phyloP scores from a whole-genome alignment of 2,797 vertebrate species.

The Arrhamphus sclerolepis region DNA sequence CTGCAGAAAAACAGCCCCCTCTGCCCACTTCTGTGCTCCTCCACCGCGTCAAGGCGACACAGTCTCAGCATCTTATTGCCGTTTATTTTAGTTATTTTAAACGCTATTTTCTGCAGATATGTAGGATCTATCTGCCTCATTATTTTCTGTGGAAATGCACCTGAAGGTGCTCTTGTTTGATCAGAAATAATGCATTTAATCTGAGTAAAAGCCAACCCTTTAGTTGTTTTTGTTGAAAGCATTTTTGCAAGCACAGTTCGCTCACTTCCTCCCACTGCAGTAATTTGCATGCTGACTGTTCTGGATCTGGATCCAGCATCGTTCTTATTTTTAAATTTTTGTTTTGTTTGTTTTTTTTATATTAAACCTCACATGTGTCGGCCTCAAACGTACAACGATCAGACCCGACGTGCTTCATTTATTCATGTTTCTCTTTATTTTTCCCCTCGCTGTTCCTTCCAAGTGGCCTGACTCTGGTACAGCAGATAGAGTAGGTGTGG shows the following conservation, averaged over 20 bases:
- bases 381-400: background rate
- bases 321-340: background rate
- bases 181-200: background rate
- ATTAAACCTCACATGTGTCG: conserved; percentile 9
- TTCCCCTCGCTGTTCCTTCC: conserved; percentile 3
- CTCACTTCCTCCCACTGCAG: conserved; percentile 65
- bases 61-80: background rate
- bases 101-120: background rate
- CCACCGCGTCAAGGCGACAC: conserved; percentile 60
- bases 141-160: background rate
- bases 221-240: conserved; percentile 20
- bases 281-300: conserved; percentile 73
- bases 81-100: conserved; percentile 22
- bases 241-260: conserved; percentile 38
- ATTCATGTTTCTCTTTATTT: background rate
- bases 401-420: conserved; percentile 1
- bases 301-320: conserved; percentile 16
- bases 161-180: background rate
- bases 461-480: conserved; percentile 55
- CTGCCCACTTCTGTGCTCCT: conserved; percentile 86
- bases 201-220: background rate
- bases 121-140: background rate
- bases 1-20: conserved; percentile 91
- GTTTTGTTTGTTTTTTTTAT: conserved; percentile 38
- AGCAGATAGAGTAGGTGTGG: conserved; percentile 74